Evolutionary conservation across 2,888 invertebrate genomes (phyloP).

Genomic region (Deilephila elpenor): DNA sequence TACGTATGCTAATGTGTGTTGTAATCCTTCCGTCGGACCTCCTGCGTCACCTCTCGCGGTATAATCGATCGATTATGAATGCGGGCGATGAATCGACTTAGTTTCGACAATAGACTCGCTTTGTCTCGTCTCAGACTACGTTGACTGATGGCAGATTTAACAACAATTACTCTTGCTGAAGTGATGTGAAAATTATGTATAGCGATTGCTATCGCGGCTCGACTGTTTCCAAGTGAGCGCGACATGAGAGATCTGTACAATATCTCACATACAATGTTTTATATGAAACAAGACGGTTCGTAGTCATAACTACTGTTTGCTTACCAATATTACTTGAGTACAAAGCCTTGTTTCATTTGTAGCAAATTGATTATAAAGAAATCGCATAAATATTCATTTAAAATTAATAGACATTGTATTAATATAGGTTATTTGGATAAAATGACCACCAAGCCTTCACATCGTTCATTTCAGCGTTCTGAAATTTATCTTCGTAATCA

Average conservation of each 20-base stretch:
- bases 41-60: conserved; percentile 64
- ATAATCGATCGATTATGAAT: conserved; percentile 76
- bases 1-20: conserved; percentile 80
- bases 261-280: not conserved
- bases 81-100: conserved; percentile 40
- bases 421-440: no score
- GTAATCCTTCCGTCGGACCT: conserved; percentile 82
- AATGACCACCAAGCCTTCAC: no score
- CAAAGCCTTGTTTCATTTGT: not conserved
- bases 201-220: conserved; percentile 12
- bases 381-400: not conserved
- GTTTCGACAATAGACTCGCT: conserved; percentile 28
- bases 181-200: conserved; percentile 24
- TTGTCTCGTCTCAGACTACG: conserved; percentile 28
- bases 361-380: not conserved
- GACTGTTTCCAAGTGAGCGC: conserved; percentile 17
- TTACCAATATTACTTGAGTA: conserved; percentile 6
- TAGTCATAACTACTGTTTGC: not conserved
- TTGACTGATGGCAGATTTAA: conserved; percentile 23
- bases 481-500: no score
- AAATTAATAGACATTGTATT: no score
- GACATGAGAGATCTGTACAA: conserved; percentile 7
- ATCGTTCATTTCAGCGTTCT: no score
- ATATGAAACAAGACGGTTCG: not conserved
- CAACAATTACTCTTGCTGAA: conserved; percentile 26